Conservation (phyloP, 2,113 vertebrate genomes). For the Melierax canorus region DNA sequence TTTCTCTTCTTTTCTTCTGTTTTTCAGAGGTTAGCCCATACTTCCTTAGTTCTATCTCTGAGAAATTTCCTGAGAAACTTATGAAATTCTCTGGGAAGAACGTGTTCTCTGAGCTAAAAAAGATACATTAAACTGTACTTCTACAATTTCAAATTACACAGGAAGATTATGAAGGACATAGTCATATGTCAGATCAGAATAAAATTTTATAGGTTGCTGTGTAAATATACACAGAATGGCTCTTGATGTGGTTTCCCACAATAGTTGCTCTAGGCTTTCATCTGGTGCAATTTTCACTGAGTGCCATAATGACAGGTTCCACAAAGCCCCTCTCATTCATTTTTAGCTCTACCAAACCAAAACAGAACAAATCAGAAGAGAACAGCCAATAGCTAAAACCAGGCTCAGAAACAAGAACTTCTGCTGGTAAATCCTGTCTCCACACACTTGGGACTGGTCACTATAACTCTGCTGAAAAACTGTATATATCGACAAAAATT, state of each 20-base stretch:
- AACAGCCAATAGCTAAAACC: not conserved
- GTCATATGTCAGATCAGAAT: not conserved
- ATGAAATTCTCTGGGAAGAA: not conserved
- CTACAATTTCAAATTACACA: slow-evolving; percentile 7
- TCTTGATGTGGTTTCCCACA: slow-evolving; percentile 38
- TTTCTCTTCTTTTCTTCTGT: not conserved
- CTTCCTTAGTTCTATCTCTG: not conserved
- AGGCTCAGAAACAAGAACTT: not conserved
- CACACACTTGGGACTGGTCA: not conserved
- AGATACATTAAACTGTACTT: not conserved
- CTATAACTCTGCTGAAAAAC: not conserved
- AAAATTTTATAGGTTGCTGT: not conserved
- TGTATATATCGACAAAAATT: not conserved
- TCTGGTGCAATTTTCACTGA: slow-evolving; percentile 27
- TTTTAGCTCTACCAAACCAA: slow-evolving; percentile 30
- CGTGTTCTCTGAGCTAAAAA: slow-evolving; percentile 16
- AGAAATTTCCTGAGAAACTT: not conserved
- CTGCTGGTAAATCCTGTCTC: not conserved
- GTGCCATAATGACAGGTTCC: slow-evolving; percentile 14
- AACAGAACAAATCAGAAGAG: not conserved
- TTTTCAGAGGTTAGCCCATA: not conserved
- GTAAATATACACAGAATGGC: not conserved
- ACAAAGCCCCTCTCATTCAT: not conserved
- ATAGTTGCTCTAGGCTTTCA: slow-evolving; percentile 15
- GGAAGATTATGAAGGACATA: slow-evolving; percentile 4